phyloP scores from a whole-genome alignment of 2,797 vertebrate genomes.

The Urocyon cinereoargenteus region DNA sequence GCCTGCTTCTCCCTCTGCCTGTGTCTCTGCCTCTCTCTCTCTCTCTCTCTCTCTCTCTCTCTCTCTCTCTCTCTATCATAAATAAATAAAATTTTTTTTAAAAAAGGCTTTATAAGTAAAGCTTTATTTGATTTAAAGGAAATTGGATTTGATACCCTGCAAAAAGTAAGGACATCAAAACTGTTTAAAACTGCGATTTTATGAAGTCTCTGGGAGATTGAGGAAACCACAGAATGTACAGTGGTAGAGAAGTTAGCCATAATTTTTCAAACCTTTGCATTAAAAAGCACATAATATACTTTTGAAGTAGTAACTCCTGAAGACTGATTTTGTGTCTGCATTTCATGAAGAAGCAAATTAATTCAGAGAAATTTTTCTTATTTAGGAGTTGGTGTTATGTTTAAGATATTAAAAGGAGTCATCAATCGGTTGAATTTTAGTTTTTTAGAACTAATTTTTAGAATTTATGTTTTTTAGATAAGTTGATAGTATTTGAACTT shows the following conservation, averaged over 20 bases:
- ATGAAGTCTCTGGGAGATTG: not conserved
- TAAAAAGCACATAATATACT: not conserved
- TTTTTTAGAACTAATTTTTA: not conserved
- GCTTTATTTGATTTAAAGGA: slow-evolving; percentile 26
- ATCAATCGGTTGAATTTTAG: not conserved
- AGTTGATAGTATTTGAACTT: not conserved
- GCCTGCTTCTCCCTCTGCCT: too few relatives aligned
- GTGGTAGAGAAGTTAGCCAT: not conserved
- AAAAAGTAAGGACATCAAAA: slow-evolving; percentile 12
- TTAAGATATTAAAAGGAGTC: not conserved
- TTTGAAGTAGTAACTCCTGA: not conserved
- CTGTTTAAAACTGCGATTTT: not conserved
- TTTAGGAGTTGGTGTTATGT: not conserved
- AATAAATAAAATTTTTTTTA: too few relatives aligned
- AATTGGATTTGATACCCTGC: not conserved
- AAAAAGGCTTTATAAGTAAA: slow-evolving; percentile 20
- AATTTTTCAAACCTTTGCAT: not conserved
- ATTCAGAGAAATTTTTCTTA: not conserved
- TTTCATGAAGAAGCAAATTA: not conserved
- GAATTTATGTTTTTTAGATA: not conserved
- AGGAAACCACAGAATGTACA: slow-evolving; percentile 48
- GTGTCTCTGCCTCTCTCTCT: too few relatives aligned
- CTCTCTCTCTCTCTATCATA: too few relatives aligned
- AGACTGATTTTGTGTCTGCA: not conserved
- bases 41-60: too few relatives aligned